Conservation (phyloP, 37 sponge, comb jelly and placozoan species). For the Lycopodina hypogea region DNA sequence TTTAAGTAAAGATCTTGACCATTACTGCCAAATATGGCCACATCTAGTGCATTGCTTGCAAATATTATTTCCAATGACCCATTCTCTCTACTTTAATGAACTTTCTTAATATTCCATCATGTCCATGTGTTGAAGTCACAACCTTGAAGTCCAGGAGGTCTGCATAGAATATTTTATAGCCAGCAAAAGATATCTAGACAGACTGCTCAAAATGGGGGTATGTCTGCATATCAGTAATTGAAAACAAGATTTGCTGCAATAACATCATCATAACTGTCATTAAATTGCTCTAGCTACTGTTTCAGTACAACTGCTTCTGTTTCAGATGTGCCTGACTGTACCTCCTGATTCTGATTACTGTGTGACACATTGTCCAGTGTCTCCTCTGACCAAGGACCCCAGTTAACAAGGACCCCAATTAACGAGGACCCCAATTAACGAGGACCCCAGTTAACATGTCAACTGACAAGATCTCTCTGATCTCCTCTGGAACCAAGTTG, state of each 20-base stretch:
- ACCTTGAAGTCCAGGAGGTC: slow-evolving; percentile 21
- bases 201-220: not conserved
- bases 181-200: not conserved
- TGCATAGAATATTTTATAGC: slow-evolving; percentile 3
- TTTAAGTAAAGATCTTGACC: slow-evolving; percentile 40
- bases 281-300: too few species aligned
- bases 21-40: slow-evolving; percentile 30
- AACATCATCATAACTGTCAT: too few species aligned
- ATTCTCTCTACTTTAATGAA: slow-evolving; percentile 28
- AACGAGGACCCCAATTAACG: too few species aligned
- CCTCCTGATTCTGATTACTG: not conserved
- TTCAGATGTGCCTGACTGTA: too few species aligned
- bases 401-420: too few species aligned
- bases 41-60: slow-evolving; percentile 33
- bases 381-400: too few species aligned
- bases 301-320: too few species aligned
- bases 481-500: too few species aligned
- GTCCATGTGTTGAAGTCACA: slow-evolving; percentile 37
- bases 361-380: not conserved
- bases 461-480: too few species aligned
- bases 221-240: not conserved
- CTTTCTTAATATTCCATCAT: slow-evolving; percentile 43
- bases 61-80: slow-evolving; percentile 35
- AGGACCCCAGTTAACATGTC: too few species aligned
- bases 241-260: too few species aligned